Evolutionary conservation across 2,113 vertebrate genomes (phyloP).

Genomic region (Ptyas mucosa): DNA sequence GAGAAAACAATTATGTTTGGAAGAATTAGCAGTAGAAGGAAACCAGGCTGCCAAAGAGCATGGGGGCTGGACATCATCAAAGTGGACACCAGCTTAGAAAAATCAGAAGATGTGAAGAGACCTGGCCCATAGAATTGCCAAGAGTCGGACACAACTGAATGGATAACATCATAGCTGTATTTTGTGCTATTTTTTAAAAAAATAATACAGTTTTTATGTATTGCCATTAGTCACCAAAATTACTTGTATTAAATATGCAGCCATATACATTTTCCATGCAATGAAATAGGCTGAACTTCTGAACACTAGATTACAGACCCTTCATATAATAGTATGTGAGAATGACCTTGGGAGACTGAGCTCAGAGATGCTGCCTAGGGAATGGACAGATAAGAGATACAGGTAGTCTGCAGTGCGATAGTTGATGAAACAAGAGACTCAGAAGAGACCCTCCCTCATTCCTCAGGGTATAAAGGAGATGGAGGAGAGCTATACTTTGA

Average conservation of each 20-base stretch:
- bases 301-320: background rate
- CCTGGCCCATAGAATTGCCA: background rate
- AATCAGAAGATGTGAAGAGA: background rate
- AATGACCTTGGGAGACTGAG: background rate
- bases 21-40: background rate
- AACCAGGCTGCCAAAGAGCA: background rate
- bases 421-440: background rate
- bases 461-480: background rate
- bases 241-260: background rate
- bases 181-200: background rate
- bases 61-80: background rate
- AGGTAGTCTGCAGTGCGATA: background rate
- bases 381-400: background rate
- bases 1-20: background rate
- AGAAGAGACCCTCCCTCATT: background rate
- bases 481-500: background rate
- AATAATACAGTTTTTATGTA: background rate
- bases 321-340: background rate
- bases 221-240: background rate
- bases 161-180: background rate
- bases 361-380: background rate
- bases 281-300: background rate
- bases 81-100: background rate
- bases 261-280: background rate
- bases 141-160: background rate